A percentile compares a stretch with the other conserved stretches of the same genome.
Conservation (phyloP, 2,888 invertebrate species). For the Agapostemon virescens region DNA sequence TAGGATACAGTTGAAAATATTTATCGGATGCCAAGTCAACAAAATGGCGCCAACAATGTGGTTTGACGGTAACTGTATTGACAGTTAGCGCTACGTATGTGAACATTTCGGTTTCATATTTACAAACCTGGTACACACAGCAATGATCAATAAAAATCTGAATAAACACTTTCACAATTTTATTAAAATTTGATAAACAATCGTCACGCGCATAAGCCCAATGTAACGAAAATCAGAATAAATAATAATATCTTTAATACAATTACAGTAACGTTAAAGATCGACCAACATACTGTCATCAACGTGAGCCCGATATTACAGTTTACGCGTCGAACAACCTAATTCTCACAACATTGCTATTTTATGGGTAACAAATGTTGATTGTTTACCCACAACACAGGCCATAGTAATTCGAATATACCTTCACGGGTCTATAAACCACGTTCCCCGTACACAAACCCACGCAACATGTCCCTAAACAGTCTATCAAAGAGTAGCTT, state of each 20-base stretch:
- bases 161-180: too few relatives aligned
- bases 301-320: too few relatives aligned
- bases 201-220: background rate
- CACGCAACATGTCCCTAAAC: background rate
- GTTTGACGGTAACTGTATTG: too few relatives aligned
- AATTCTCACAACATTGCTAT: background rate
- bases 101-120: too few relatives aligned
- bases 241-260: background rate
- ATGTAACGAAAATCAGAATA: background rate
- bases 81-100: too few relatives aligned
- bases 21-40: too few relatives aligned
- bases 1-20: too few relatives aligned
- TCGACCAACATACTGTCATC: background rate
- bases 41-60: too few relatives aligned
- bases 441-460: background rate
- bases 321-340: background rate
- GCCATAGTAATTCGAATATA: background rate
- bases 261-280: background rate
- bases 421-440: background rate
- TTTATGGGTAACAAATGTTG: background rate
- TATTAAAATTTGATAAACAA: background rate
- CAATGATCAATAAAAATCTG: too few relatives aligned
- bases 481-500: slow-evolving; percentile 1
- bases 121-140: too few relatives aligned
- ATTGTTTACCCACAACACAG: background rate